Conservation (phyloP, 2,888 invertebrate species). For the Leptarthrus brevirostris region DNA sequence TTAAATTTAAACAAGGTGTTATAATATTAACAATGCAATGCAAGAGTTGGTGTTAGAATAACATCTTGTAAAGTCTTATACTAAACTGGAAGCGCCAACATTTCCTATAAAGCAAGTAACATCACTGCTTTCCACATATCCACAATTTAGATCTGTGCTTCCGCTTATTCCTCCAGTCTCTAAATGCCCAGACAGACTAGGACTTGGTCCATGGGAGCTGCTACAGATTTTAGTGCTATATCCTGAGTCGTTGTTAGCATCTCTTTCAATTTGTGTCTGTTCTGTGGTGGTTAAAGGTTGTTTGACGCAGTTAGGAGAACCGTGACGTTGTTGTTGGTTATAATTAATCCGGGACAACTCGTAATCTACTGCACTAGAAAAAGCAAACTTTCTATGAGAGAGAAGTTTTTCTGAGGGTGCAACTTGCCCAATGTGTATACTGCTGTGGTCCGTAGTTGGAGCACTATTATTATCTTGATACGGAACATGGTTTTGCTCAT, state of each 20-base stretch:
- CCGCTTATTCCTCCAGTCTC: constrained; percentile 54
- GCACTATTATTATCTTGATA: not conserved
- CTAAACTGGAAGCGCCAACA: constrained; percentile 76
- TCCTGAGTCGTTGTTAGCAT: constrained; percentile 85
- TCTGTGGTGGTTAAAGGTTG: constrained; percentile 55
- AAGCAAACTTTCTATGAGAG: constrained; percentile 53
- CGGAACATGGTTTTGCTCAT: constrained; percentile 24
- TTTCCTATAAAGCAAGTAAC: constrained; percentile 59
- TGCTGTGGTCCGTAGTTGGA: not conserved
- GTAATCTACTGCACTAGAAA: constrained; percentile 52
- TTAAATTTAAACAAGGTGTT: too few relatives aligned
- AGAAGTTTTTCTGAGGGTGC: constrained; percentile 53
- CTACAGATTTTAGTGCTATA: constrained; percentile 86
- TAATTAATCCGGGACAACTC: constrained; percentile 50
- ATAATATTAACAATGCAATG: too few relatives aligned
- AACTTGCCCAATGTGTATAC: not conserved
- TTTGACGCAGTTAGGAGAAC: constrained; percentile 51
- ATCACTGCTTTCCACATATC: constrained; percentile 49
- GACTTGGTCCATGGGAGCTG: constrained; percentile 82
- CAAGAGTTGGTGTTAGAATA: too few relatives aligned
- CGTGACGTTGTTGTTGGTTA: constrained; percentile 53
- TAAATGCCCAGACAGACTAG: constrained; percentile 73
- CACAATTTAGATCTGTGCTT: not conserved
- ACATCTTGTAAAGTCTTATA: too few relatives aligned
- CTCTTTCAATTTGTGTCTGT: constrained; percentile 69